Evolutionary conservation across 2,888 invertebrate species (phyloP).

Genomic region (Pheosia tremula): DNA sequence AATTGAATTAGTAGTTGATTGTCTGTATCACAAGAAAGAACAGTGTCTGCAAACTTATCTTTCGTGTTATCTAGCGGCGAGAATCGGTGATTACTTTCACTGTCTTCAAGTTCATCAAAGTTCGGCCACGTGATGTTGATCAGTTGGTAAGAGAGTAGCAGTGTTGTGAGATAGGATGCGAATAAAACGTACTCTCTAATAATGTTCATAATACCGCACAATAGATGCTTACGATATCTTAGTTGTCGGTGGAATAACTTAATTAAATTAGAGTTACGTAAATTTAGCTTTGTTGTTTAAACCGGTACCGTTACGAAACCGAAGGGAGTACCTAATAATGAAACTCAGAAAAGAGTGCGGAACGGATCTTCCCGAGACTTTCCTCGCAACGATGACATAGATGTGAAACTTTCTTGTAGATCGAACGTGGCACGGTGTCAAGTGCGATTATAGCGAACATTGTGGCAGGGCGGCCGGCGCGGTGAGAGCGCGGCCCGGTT

Average conservation of each 20-base stretch:
- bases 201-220: no score
- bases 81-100: conserved; percentile 69
- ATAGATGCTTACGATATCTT: no score
- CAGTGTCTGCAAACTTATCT: conserved; percentile 63
- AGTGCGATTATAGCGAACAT: conserved; percentile 78
- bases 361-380: conserved; percentile 46
- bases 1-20: conserved; percentile 66
- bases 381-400: conserved; percentile 66
- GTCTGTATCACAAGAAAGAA: conserved; percentile 62
- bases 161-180: not conserved
- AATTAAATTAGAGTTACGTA: conserved; percentile 69
- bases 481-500: conserved; percentile 82
- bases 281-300: conserved; percentile 53
- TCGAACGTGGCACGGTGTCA: conserved; percentile 77
- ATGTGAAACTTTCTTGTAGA: conserved; percentile 80
- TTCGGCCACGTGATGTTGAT: conserved; percentile 37
- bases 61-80: conserved; percentile 57
- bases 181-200: no score
- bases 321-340: not conserved
- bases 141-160: not conserved
- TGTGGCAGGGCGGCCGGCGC: conserved; percentile 67
- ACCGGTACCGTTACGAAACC: conserved; percentile 9
- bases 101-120: conserved; percentile 58
- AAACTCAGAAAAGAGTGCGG: conserved; percentile 28
- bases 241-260: conserved; percentile 56